Evolutionary conservation across 2,797 vertebrate species (phyloP), one percentile per base, ranked within the genome.

Genomic region (Phoebastria nigripes): DNA sequence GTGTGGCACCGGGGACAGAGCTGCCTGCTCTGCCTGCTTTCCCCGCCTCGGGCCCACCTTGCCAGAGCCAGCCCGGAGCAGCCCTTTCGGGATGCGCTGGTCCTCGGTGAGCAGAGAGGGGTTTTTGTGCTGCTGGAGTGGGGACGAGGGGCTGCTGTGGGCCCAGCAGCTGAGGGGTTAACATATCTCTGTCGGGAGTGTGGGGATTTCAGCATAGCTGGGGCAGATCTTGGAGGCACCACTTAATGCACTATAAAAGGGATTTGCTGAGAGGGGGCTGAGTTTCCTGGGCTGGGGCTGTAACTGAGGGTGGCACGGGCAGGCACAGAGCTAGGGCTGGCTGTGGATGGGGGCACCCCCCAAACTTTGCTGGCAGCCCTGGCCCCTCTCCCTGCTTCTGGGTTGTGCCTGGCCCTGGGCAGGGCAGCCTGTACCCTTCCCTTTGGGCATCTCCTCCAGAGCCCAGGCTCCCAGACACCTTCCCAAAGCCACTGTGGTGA

Each of bases 231-330:
- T 28, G 72, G 12, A 58, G 65, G 37, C 51, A 63, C 19, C 15
- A 41, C 41, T 26, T 13, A 8, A 37, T 28, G 37, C 8, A 28
- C 47, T 56, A 52, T 31, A 37, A 58, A 93, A 79, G 20, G 37
- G 29, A 26, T 79, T 72, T 76, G 26, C 28, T 85, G 52, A 22
- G 8, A 42, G 12, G 9, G 13, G 44, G 15, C 5, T 56, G 29
- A 66, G 15, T 5, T 82, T 66, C 42, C 4, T 19, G 47, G 54
- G 14, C 52, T 71, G 14, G 49, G 12, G 41, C 9, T 7, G 19
- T 15, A 33, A 20, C 8, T 24, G 11, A 8, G 24, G 7, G 39
- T 2, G 8, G 41, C 0, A 0, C 6, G 8, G 24, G 6, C 8
- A 58, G 33, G 46, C 14, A 8, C 2, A 49, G 35, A 35, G 29